Percentiles rank a stretch among this genome's conserved stretches.
Conservation (phyloP, 23 tunicate species). For the Botrylloides violaceus region DNA sequence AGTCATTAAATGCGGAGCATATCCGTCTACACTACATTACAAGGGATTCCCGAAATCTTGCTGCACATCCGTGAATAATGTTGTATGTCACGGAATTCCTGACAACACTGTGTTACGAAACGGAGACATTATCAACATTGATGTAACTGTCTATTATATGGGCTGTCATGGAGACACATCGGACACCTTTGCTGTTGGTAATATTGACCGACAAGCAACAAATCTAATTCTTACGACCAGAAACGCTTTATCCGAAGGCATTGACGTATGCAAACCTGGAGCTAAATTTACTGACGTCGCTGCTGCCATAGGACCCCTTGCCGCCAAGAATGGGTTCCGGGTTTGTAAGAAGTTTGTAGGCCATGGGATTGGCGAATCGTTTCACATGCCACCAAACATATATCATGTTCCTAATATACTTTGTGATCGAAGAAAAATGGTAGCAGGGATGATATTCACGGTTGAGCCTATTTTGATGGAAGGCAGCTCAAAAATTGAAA, state of each 20-base stretch:
- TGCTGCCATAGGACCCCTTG: conserved; percentile 31
- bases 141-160: conserved; percentile 52
- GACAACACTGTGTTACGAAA: conserved; percentile 30
- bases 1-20: conserved; percentile 50
- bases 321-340: conserved; percentile 20
- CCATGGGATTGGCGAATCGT: conserved; percentile 72
- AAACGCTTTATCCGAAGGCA: conserved; percentile 34
- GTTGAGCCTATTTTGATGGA: conserved; percentile 89
- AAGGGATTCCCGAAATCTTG: conserved; percentile 89
- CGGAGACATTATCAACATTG: conserved; percentile 84
- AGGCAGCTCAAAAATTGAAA: conserved; percentile 22
- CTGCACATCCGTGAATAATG: conserved; percentile 90
- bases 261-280: conserved; percentile 56
- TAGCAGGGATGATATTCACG: conserved; percentile 69
- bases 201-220: conserved; percentile 28
- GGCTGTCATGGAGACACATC: conserved; percentile 93
- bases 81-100: conserved; percentile 87
- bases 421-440: conserved; percentile 24
- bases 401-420: conserved; percentile 23
- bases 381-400: conserved; percentile 72
- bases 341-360: conserved; percentile 70
- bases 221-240: conserved; percentile 31
- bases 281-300: conserved; percentile 30
- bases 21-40: conserved; percentile 73
- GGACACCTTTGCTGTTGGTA: conserved; percentile 77